phyloP scores from a whole-genome alignment of 2,113 vertebrate genomes.

The Brachyistius frenatus region DNA sequence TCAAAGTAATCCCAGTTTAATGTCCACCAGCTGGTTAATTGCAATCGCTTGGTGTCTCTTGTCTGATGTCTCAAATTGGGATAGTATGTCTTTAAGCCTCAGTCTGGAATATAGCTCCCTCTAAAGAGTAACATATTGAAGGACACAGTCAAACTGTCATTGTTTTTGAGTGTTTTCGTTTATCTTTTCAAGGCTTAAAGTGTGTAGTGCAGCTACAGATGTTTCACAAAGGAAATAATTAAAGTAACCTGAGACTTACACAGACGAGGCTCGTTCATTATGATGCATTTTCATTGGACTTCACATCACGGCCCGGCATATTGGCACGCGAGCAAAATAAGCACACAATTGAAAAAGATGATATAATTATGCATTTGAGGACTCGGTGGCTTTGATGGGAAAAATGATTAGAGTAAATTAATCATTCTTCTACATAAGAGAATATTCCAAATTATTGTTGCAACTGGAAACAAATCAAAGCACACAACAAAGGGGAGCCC shows the following conservation, averaged over 20 bases:
- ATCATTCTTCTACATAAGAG: constrained; percentile 20
- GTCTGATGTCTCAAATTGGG: constrained; percentile 46
- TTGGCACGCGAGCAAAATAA: constrained; percentile 84
- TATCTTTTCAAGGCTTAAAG: constrained; percentile 37
- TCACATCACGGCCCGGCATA: constrained; percentile 83
- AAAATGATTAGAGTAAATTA: constrained; percentile 26
- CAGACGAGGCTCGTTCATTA: constrained; percentile 82
- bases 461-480: constrained; percentile 48
- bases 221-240: constrained; percentile 66
- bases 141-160: constrained; percentile 87
- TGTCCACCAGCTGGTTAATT: constrained; percentile 70
- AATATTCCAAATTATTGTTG: constrained; percentile 47
- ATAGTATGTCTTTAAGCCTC: constrained; percentile 41
- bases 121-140: constrained; percentile 55
- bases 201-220: constrained; percentile 66
- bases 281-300: constrained; percentile 84
- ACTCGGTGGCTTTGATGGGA: constrained; percentile 20
- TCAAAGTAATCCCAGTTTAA: constrained; percentile 53
- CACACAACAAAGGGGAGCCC: constrained; percentile 57
- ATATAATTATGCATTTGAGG: constrained; percentile 73
- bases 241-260: constrained; percentile 85
- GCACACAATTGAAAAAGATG: constrained; percentile 84
- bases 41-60: constrained; percentile 58
- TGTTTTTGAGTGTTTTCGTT: constrained; percentile 29
- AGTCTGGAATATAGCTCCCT: constrained; percentile 11